Conservation (phyloP, 2,888 invertebrate genomes). For the Apamea crenata region DNA sequence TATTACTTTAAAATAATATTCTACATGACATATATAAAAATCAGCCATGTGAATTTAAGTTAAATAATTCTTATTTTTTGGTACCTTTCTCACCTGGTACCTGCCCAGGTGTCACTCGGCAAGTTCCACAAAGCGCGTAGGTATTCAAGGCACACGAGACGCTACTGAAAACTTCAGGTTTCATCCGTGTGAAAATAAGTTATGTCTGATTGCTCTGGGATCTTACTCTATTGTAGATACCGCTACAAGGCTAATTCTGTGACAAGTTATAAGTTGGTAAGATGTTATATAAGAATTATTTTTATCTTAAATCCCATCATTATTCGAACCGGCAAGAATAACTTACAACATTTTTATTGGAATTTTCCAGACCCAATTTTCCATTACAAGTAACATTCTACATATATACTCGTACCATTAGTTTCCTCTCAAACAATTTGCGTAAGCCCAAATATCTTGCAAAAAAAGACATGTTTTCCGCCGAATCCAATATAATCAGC, state of each 20-base stretch:
- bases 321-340: neutral
- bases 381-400: conserved; percentile 12
- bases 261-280: neutral
- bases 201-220: too few species aligned
- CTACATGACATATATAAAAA: too few species aligned
- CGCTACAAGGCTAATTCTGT: neutral
- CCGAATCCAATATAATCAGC: conserved; percentile 48
- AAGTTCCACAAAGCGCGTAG: too few species aligned
- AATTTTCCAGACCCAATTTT: neutral
- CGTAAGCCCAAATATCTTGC: conserved; percentile 30
- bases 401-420: conserved; percentile 6
- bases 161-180: too few species aligned
- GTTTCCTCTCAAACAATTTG: conserved; percentile 19
- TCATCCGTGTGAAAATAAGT: too few species aligned
- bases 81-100: too few species aligned
- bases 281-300: neutral
- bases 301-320: neutral
- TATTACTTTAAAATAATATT: too few species aligned
- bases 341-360: neutral
- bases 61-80: too few species aligned
- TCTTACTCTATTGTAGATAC: too few species aligned
- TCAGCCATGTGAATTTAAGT: too few species aligned
- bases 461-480: conserved; percentile 47
- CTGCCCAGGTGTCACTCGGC: too few species aligned
- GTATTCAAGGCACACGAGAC: too few species aligned